These are phyloP conservation scores for Rugalucina vietnamica DNA, from an alignment of 2,888 invertebrate species.

Conservation along the genomic window DNA sequence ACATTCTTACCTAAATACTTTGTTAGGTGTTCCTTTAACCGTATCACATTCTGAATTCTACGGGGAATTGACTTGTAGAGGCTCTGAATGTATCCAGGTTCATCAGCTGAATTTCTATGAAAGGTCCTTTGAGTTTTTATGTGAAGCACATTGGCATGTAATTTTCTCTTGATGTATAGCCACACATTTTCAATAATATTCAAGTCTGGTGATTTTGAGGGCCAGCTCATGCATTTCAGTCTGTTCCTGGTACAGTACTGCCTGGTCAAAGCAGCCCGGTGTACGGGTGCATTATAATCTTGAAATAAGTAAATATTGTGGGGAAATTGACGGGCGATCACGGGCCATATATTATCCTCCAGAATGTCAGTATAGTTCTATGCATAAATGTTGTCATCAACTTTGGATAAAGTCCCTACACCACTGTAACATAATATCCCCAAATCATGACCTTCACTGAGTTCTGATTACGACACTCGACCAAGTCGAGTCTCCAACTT, in stretches of 20 bases:
- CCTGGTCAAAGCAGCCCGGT: background rate
- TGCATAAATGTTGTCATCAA: background rate
- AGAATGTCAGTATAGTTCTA: background rate
- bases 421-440: background rate
- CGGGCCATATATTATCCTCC: background rate
- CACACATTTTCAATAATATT: slow-evolving; percentile 15
- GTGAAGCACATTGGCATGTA: background rate
- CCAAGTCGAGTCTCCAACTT: no score
- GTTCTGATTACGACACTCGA: background rate
- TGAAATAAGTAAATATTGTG: background rate
- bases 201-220: slow-evolving; percentile 8
- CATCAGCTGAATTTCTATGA: background rate
- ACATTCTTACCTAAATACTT: background rate
- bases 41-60: background rate
- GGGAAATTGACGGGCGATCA: background rate
- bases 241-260: background rate
- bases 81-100: slow-evolving; percentile 8
- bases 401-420: background rate
- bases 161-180: slow-evolving; percentile 9
- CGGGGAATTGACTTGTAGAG: background rate
- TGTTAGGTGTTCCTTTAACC: background rate
- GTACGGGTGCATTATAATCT: background rate
- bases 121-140: background rate
- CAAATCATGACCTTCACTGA: background rate
- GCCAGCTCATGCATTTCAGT: slow-evolving; percentile 9